Percentiles rank a stretch among this genome's conserved stretches.
Evolutionary conservation across 2,797 vertebrate species (phyloP).

Genomic region (Microctenopoma stevenorrisi): DNA sequence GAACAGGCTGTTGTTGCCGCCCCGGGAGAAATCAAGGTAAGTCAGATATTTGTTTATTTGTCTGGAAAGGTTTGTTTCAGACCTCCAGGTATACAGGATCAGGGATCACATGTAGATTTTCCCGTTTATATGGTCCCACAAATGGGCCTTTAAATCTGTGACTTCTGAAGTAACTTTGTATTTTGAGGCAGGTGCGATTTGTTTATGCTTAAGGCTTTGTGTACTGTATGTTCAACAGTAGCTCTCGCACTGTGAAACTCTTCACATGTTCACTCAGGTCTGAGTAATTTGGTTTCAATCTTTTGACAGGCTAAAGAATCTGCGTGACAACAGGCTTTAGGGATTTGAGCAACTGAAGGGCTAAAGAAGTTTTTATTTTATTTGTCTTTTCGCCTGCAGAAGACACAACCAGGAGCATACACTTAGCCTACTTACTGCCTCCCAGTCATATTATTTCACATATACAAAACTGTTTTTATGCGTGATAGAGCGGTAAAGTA

Average conservation of each 20-base stretch:
- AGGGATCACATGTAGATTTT: not conserved
- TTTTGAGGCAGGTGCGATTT: not conserved
- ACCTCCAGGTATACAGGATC: not conserved
- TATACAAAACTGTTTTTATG: not conserved
- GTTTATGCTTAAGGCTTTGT: not conserved
- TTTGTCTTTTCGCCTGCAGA: conserved; percentile 1
- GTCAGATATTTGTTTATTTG: conserved; percentile 8
- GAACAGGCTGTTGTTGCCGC: conserved; percentile 29
- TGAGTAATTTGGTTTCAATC: conserved; percentile 25
- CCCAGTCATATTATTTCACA: conserved; percentile 13
- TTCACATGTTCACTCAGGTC: conserved; percentile 3
- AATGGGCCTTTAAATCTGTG: not conserved
- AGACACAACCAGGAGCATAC: no score
- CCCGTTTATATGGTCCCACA: not conserved
- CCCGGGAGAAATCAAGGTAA: conserved; percentile 57
- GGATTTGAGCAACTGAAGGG: conserved; percentile 12
- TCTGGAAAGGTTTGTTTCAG: not conserved
- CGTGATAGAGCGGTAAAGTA: not conserved
- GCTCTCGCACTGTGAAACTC: not conserved
- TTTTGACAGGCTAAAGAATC: conserved; percentile 33
- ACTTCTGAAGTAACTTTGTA: not conserved
- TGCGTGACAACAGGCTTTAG: conserved; percentile 21
- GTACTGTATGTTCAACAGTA: not conserved
- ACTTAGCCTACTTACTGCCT: not conserved
- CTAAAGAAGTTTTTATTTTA: conserved; percentile 4